Percentiles rank a stretch among this genome's conserved stretches.
Evolutionary conservation across 2,113 vertebrate species (phyloP).

Genomic region (Myrmecophaga tridactyla): DNA sequence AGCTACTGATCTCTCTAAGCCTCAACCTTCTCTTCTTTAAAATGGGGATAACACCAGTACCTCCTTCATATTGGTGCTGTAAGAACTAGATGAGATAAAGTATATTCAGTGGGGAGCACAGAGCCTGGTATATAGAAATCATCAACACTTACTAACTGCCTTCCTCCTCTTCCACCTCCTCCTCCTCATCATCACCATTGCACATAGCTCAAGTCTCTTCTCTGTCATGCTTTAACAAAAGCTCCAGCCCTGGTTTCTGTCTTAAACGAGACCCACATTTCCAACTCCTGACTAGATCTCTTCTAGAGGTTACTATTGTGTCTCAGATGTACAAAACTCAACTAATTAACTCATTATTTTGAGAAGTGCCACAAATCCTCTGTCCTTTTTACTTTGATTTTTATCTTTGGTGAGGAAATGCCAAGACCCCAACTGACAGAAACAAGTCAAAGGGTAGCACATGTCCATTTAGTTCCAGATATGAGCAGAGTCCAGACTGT

Average conservation of each 20-base stretch:
- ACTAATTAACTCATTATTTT: not conserved
- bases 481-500: not conserved
- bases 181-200: accelerated
- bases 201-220: not conserved
- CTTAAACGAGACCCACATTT: not conserved
- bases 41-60: not conserved
- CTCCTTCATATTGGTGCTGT: not conserved
- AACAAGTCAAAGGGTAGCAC: not conserved
- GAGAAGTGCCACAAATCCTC: not conserved
- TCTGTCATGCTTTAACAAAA: not conserved
- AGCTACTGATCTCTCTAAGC: not conserved
- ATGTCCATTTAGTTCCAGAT: not conserved
- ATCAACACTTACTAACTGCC: not conserved
- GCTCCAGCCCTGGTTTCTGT: not conserved
- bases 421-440: not conserved
- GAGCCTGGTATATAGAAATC: not conserved
- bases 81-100: not conserved
- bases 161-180: no score
- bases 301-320: not conserved
- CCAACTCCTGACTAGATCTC: not conserved
- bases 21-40: not conserved
- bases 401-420: not conserved
- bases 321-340: not conserved
- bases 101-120: not conserved
- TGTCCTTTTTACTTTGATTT: not conserved